Evolutionary conservation across 2,797 vertebrate species (phyloP).

Genomic region (Lates japonicus): DNA sequence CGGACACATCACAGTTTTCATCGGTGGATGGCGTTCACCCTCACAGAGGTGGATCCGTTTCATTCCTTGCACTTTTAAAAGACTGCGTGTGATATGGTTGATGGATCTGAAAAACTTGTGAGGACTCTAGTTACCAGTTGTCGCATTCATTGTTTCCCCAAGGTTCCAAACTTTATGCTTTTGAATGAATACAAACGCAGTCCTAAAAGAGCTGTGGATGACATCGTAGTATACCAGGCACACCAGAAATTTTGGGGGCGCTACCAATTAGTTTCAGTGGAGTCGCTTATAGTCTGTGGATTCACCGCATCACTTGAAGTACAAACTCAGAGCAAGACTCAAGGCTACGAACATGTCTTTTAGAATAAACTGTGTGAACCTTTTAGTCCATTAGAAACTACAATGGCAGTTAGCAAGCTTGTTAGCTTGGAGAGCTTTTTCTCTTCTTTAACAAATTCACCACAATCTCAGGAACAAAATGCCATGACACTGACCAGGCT

Average conservation of each 20-base stretch:
- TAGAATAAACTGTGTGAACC: background rate
- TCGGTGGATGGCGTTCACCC: too few species aligned
- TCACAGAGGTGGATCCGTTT: background rate
- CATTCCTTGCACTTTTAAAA: background rate
- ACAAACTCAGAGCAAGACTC: background rate
- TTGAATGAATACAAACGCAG: background rate
- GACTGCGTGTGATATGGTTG: background rate
- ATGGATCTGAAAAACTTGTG: background rate
- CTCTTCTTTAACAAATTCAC: background rate
- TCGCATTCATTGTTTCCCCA: background rate
- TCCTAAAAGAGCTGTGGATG: background rate
- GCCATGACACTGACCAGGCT: background rate
- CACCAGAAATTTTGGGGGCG: background rate
- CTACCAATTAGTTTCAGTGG: background rate
- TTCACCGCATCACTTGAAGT: background rate
- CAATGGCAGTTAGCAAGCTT: background rate
- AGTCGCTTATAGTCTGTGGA: background rate
- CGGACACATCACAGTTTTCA: too few species aligned
- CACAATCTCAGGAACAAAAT: background rate
- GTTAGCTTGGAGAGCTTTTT: background rate
- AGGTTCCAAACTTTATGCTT: background rate
- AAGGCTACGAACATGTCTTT: background rate
- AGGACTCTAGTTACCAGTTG: too few species aligned
- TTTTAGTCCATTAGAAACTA: background rate
- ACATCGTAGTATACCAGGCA: too few species aligned